Evolutionary conservation across 2,113 vertebrate genomes (phyloP), one percentile per base, ranked within the genome.

Genomic region (Verasper variegatus): DNA sequence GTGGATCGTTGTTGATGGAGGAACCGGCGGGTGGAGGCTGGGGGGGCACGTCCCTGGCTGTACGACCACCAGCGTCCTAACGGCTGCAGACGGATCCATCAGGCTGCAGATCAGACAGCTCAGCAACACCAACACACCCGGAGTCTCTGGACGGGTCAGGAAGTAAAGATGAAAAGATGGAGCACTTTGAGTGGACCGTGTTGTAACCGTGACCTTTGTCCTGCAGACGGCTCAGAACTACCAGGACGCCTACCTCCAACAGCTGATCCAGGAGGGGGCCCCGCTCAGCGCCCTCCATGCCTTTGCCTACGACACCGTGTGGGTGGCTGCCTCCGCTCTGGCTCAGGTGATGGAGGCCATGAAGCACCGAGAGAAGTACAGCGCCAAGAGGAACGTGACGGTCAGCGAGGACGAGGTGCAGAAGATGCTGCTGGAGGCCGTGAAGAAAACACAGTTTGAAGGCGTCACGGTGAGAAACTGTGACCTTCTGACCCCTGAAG

Each of bases 251-350:
- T 98, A 97, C 89, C 94, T 95, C 78, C 91, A 85, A 24, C 94
- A 92, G 82, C 92, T 96, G 4, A 88, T 82, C 5, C 94, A 93
- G 52, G 71, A 87, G 31, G 66, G 84, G 27, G 94, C 95, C 37
- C 91, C 94, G 62, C 92, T 94, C 89, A 95, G 92, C 85, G 94
- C 95, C 74, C 96, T 97, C 81, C 96, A 98, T 31, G 93, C 95
- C 59, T 99, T 96, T 18, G 96, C 96, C 77, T 99, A 99, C 3
- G 97, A 99, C 4, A 96, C 95, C 26, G 96, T 98, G 81, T 98
- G 97, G 97, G 96, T 97, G 24, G 95, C 96, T 4, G 97, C 96
- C 65, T 95, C 89, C 80, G 97, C 95, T 0, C 85, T 98, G 35
- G 94, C 95, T 37, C 89, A 94, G 27, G 95, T 94, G 79, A 96